phyloP scores from a whole-genome alignment of 64 coral and sea anemone genomes.

The Stichodactyla mertensii region DNA sequence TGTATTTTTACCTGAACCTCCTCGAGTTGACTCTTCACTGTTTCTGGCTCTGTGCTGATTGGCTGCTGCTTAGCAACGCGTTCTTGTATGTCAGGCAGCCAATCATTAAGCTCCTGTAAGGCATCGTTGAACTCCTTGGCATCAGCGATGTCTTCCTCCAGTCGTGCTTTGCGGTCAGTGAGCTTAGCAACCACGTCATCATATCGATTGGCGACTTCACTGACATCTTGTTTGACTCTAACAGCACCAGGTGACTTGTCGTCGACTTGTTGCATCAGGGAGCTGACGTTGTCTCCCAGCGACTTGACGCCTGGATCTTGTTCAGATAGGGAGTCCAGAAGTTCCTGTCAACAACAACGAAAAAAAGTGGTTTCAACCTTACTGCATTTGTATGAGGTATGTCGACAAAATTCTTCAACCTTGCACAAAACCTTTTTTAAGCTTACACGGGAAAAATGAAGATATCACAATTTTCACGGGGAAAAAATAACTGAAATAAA shows the following conservation, averaged over 20 bases:
- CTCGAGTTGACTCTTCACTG: slow-evolving; percentile 78
- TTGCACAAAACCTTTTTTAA: no score
- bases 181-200: slow-evolving; percentile 67
- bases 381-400: no score
- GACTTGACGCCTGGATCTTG: slow-evolving; percentile 59
- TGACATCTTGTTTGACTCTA: slow-evolving; percentile 58
- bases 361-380: neutral
- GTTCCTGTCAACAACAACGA: slow-evolving; percentile 15
- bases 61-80: slow-evolving; percentile 68
- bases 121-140: slow-evolving; percentile 72
- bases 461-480: no score
- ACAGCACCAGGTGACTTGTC: slow-evolving; percentile 67
- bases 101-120: slow-evolving; percentile 68
- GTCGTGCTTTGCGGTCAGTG: slow-evolving; percentile 54
- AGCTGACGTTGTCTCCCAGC: slow-evolving; percentile 58
- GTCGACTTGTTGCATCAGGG: slow-evolving; percentile 66
- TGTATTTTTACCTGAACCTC: slow-evolving; percentile 74
- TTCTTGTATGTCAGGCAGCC: slow-evolving; percentile 77
- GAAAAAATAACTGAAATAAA: no score
- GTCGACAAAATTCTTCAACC: no score
- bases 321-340: slow-evolving; percentile 52
- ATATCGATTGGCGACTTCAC: slow-evolving; percentile 55
- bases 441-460: no score
- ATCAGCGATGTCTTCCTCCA: slow-evolving; percentile 66
- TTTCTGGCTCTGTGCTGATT: slow-evolving; percentile 93